These are phyloP conservation scores for Spheniscus mendiculus DNA, from an alignment of 2,113 vertebrate species.

Conservation along the genomic window DNA sequence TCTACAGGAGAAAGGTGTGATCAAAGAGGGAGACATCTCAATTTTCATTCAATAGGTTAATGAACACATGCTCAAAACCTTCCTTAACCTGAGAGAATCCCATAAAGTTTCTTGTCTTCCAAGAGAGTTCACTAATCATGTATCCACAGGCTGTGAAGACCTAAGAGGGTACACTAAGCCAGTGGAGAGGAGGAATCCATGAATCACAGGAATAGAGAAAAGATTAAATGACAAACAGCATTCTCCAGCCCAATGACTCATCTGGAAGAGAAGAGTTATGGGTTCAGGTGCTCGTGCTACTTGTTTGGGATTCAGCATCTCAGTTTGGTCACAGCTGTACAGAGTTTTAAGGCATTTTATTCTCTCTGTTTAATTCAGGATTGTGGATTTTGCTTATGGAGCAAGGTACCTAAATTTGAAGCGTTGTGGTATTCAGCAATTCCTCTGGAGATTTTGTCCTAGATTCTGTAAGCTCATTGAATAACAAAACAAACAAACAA, in stretches of 20 bases:
- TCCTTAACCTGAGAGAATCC: background rate
- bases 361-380: background rate
- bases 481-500: background rate
- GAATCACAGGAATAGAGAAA: background rate
- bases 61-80: background rate
- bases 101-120: background rate
- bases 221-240: background rate
- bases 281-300: background rate
- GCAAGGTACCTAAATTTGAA: background rate
- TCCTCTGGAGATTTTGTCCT: background rate
- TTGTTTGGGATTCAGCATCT: background rate
- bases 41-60: background rate
- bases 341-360: background rate
- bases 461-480: background rate
- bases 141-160: background rate
- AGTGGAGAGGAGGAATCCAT: background rate
- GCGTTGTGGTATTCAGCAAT: background rate
- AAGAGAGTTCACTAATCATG: background rate
- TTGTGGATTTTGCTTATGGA: background rate
- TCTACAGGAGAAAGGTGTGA: background rate
- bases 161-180: background rate
- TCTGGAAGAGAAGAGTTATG: background rate
- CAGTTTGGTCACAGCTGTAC: background rate
- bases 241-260: background rate
- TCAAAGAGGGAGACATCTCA: background rate